phyloP scores from a whole-genome alignment of 2,113 vertebrate species.

The Eubucco bourcierii region DNA sequence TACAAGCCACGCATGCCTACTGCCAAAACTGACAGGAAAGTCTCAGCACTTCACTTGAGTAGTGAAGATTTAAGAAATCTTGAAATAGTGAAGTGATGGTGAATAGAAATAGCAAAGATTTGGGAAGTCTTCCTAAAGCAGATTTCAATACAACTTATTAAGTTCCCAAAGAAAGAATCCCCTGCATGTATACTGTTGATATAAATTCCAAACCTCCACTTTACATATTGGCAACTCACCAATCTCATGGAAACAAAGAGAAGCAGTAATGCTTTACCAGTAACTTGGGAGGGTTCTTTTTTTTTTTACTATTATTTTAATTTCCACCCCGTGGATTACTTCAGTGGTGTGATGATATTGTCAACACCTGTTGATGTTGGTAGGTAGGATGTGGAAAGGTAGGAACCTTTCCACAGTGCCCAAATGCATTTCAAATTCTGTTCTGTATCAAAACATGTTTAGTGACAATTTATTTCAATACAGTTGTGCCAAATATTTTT shows the following conservation, averaged over 20 bases:
- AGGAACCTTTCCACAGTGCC: background rate
- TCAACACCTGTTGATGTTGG: fast-evolving
- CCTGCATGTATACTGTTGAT: background rate
- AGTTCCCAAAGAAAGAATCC: background rate
- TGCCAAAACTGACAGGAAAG: background rate
- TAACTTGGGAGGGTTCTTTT: background rate
- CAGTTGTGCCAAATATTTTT: background rate
- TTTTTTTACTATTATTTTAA: background rate
- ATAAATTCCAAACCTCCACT: background rate
- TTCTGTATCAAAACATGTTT: background rate
- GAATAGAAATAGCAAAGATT: too few species aligned
- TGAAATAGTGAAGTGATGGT: too few species aligned
- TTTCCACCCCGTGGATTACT: background rate
- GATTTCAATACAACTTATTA: background rate
- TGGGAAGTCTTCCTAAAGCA: background rate
- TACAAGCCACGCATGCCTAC: background rate
- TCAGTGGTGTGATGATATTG: background rate
- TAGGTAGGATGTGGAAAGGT: too few species aligned
- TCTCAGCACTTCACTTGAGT: background rate
- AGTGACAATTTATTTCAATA: background rate
- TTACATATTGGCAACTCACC: background rate
- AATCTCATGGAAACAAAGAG: background rate
- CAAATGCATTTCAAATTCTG: background rate
- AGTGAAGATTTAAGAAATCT: too few species aligned
- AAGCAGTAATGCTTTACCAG: background rate